Percentiles rank a stretch among this genome's conserved stretches.
Conservation (phyloP, 2,888 invertebrate species). For the Chymomyza amoena region DNA sequence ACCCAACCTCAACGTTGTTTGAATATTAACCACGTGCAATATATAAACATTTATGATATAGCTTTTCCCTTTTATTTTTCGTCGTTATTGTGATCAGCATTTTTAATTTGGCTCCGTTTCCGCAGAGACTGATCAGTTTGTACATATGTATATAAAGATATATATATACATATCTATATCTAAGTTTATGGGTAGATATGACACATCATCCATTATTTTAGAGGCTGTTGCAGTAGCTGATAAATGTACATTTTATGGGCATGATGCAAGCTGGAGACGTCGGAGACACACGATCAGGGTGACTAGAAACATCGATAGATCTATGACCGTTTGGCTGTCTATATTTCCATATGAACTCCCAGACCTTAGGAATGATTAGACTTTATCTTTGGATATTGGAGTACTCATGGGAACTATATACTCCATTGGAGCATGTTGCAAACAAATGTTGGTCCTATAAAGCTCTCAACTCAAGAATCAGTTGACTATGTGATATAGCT, state of each 20-base stretch:
- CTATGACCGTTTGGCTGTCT: no score
- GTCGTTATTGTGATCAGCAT: slow-evolving; percentile 48
- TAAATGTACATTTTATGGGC: neutral
- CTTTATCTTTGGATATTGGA: no score
- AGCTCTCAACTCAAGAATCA: no score
- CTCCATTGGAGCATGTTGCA: no score
- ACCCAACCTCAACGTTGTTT: slow-evolving; percentile 1
- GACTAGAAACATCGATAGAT: no score
- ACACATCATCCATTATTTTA: slow-evolving; percentile 24
- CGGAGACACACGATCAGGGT: no score
- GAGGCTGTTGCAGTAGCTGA: neutral
- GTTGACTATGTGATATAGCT: no score
- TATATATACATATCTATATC: neutral
- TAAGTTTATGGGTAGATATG: neutral
- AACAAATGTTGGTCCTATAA: no score
- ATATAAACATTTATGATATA: neutral
- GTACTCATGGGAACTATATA: no score
- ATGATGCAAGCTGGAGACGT: slow-evolving; percentile 4
- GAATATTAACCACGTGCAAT: slow-evolving; percentile 56
- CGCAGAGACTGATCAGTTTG: slow-evolving; percentile 36
- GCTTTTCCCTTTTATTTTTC: slow-evolving; percentile 57
- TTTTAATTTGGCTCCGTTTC: slow-evolving; percentile 53
- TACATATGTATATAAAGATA: neutral
- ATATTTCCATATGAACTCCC: no score
- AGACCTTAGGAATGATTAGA: no score